Evolutionary conservation across 2,888 invertebrate genomes (phyloP).

Genomic region (Drosophila cognata): DNA sequence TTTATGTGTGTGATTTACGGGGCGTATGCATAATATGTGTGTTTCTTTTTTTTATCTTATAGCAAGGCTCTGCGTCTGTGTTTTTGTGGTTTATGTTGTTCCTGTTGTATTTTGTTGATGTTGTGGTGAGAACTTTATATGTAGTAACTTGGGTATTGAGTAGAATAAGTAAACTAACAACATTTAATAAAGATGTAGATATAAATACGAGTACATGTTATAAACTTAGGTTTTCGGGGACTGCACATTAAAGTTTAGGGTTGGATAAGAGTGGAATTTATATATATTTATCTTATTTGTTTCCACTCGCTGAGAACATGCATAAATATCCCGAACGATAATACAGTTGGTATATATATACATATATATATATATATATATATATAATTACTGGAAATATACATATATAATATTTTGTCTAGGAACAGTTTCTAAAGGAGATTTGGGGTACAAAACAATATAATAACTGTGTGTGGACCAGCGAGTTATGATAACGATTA

Average conservation of each 20-base stretch:
- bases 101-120: slow-evolving; percentile 27
- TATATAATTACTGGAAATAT: slow-evolving; percentile 10
- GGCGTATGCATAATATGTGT: slow-evolving; percentile 46
- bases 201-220: slow-evolving; percentile 28
- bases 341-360: slow-evolving; percentile 21
- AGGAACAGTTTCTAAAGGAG: slow-evolving; percentile 24
- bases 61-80: slow-evolving; percentile 22
- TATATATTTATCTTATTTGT: not conserved
- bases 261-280: slow-evolving; percentile 24
- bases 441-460: slow-evolving; percentile 8
- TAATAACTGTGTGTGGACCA: slow-evolving; percentile 4
- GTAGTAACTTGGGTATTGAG: slow-evolving; percentile 25
- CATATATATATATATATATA: slow-evolving; percentile 22
- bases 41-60: slow-evolving; percentile 6
- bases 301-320: slow-evolving; percentile 37
- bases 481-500: slow-evolving; percentile 10
- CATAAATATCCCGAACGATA: slow-evolving; percentile 34
- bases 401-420: slow-evolving; percentile 26
- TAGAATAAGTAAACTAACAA: slow-evolving; percentile 48
- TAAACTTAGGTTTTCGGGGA: slow-evolving; percentile 18
- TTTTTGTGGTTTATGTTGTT: slow-evolving; percentile 50
- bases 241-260: slow-evolving; percentile 29
- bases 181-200: slow-evolving; percentile 42
- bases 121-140: slow-evolving; percentile 26
- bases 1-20: slow-evolving; percentile 13